Evolutionary conservation across 2,113 vertebrate species (phyloP).

Genomic region (Oplegnathus fasciatus): DNA sequence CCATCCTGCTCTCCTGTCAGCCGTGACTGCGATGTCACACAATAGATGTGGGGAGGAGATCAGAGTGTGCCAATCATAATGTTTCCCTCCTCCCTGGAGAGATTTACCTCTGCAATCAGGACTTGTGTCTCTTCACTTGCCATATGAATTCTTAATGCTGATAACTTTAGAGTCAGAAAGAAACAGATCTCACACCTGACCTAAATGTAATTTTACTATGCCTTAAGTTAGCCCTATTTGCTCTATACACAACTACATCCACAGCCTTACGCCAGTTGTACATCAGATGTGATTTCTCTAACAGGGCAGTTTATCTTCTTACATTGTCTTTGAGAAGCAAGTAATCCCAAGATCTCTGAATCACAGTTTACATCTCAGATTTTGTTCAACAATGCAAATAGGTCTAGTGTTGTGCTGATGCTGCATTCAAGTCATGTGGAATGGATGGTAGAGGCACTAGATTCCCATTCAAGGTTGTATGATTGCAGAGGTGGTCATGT

Average conservation of each 20-base stretch:
- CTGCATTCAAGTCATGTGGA: not conserved
- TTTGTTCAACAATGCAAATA: not conserved
- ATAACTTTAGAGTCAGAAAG: not conserved
- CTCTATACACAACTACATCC: not conserved
- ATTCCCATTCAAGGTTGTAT: not conserved
- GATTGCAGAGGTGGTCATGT: not conserved
- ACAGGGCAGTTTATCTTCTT: no score
- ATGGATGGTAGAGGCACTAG: not conserved
- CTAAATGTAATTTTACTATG: not conserved
- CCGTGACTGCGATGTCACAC: not conserved
- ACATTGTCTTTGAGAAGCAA: no score
- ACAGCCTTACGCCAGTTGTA: not conserved
- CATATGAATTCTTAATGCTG: not conserved
- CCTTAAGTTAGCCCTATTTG: no score
- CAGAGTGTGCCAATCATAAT: not conserved
- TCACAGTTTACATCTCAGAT: not conserved
- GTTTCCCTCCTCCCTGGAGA: not conserved
- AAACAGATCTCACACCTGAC: not conserved
- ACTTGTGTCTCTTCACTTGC: not conserved
- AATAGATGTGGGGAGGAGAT: constrained; percentile 1
- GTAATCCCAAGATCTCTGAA: no score
- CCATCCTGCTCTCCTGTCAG: constrained; percentile 25
- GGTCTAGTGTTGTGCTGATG: not conserved
- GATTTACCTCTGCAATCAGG: not conserved
- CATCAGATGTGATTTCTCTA: no score